phyloP scores from a whole-genome alignment of 2,113 vertebrate species.

The Alexandromys fortis region DNA sequence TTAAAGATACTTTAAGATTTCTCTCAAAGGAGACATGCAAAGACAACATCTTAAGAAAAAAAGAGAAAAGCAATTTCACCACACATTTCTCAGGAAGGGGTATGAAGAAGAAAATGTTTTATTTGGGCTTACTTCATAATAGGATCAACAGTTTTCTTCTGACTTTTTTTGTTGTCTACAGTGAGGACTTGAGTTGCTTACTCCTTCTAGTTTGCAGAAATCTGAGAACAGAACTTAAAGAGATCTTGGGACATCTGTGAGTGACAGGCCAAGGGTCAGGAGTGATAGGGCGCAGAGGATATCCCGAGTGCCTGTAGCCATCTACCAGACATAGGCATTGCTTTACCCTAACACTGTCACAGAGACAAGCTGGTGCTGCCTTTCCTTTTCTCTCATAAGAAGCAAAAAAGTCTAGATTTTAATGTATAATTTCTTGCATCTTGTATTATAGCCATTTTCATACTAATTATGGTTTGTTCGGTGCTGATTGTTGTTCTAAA shows the following conservation, averaged over 20 bases:
- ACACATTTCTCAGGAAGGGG: too few species aligned
- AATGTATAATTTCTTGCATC: neutral
- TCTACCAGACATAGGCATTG: neutral
- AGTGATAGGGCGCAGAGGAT: accelerated
- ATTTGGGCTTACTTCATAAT: neutral
- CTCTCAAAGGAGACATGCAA: neutral
- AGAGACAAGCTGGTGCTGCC: neutral
- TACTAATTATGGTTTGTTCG: neutral
- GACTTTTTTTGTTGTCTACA: neutral
- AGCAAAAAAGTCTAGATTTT: neutral
- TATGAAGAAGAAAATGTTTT: neutral
- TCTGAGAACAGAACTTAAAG: neutral
- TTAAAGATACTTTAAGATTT: too few species aligned
- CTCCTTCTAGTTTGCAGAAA: neutral
- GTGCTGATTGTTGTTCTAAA: neutral
- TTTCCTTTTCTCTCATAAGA: neutral
- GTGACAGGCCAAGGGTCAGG: neutral
- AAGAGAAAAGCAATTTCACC: neutral
- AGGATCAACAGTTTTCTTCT: neutral
- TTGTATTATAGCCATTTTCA: neutral
- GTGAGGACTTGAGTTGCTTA: neutral
- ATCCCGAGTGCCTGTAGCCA: accelerated
- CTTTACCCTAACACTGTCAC: accelerated
- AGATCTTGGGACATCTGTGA: neutral
- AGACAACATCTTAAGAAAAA: too few species aligned